A percentile compares a stretch with the other conserved stretches of the same genome.
Conservation (phyloP, 2,797 vertebrate genomes). For the Tadarida brasiliensis region DNA sequence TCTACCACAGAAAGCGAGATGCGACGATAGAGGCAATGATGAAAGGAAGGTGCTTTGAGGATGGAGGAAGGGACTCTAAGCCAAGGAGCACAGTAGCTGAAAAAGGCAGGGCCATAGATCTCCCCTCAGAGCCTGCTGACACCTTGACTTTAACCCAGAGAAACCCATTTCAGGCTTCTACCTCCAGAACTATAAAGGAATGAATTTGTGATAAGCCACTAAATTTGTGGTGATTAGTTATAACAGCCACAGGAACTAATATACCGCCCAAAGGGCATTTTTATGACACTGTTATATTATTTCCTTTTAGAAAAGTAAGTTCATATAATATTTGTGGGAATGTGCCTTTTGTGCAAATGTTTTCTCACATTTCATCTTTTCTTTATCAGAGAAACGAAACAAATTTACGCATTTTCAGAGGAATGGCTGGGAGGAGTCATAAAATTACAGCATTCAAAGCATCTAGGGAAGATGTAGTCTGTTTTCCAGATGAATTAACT, state of each 20-base stretch:
- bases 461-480: not conserved
- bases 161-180: not conserved
- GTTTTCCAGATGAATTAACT: not conserved
- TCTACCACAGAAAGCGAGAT: not conserved
- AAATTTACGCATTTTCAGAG: not conserved
- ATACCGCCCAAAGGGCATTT: not conserved
- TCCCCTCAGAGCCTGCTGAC: not conserved
- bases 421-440: not conserved
- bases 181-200: not conserved
- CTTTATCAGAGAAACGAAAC: not conserved
- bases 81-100: not conserved
- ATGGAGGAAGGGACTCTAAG: not conserved
- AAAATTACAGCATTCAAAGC: not conserved
- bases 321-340: not conserved
- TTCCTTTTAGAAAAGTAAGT: not conserved
- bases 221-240: not conserved
- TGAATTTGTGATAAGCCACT: not conserved
- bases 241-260: not conserved
- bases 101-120: not conserved
- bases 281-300: not conserved
- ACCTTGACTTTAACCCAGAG: not conserved
- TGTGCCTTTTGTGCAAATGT: not conserved
- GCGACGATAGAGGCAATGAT: not conserved
- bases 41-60: not conserved
- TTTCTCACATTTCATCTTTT: slow-evolving; percentile 17